phyloP scores from a whole-genome alignment of 2,888 invertebrate species.

The Malthinus seriepunctatus region DNA sequence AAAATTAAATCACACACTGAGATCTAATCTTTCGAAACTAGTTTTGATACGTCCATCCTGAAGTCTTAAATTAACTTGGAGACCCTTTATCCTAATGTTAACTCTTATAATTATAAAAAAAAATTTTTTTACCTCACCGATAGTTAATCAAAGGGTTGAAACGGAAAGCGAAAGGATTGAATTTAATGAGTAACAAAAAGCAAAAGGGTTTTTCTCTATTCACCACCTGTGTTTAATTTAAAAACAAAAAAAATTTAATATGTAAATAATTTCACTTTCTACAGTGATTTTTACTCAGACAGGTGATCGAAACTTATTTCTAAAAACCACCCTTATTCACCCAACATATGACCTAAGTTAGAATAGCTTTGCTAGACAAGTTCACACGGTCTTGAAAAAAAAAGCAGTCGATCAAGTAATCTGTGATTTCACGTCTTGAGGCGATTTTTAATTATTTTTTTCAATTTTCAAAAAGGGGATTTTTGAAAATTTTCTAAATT shows the following conservation, averaged over 20 bases:
- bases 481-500: background rate
- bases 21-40: conserved; percentile 17
- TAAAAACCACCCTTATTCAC: conserved; percentile 31
- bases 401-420: conserved; percentile 22
- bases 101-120: background rate
- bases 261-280: conserved; percentile 34
- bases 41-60: conserved; percentile 16
- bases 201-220: background rate
- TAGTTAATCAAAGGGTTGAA: conserved; percentile 7
- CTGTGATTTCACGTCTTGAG: conserved; percentile 14
- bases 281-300: conserved; percentile 17
- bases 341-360: conserved; percentile 33
- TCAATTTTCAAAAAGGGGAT: background rate
- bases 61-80: background rate
- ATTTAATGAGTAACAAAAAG: background rate
- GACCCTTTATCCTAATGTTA: background rate
- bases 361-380: conserved; percentile 31
- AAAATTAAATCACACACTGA: conserved; percentile 23
- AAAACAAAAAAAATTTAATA: conserved; percentile 23
- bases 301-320: conserved; percentile 34
- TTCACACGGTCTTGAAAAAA: conserved; percentile 34
- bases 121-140: background rate
- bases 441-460: conserved; percentile 4
- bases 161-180: conserved; percentile 8
- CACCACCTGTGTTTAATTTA: conserved; percentile 29